Evolutionary conservation across 2,113 vertebrate genomes (phyloP).

Genomic region (Fulmarus glacialis): DNA sequence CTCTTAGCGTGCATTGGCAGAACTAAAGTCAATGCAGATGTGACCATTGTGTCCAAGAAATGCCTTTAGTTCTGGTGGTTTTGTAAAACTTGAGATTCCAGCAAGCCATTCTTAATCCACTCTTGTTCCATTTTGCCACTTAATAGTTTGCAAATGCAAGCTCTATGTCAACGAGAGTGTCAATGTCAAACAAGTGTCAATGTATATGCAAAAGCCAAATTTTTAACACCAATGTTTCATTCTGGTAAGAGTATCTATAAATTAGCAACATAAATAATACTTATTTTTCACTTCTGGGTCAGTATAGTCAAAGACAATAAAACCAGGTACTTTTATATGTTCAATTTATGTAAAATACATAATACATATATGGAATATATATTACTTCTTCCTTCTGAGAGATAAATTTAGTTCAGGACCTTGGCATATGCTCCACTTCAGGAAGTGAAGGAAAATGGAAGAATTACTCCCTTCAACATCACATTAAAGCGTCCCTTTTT

Average conservation of each 20-base stretch:
- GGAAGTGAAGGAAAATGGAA: conserved; percentile 13
- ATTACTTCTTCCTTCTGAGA: not conserved
- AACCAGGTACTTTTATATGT: not conserved
- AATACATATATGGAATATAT: not conserved
- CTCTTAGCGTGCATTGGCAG: not conserved
- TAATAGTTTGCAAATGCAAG: not conserved
- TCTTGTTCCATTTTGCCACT: not conserved
- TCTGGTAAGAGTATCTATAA: not conserved
- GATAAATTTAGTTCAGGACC: not conserved
- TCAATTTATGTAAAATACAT: not conserved
- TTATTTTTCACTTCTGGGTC: not conserved
- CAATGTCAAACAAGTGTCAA: not conserved
- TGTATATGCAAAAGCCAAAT: not conserved
- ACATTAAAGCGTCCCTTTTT: not conserved
- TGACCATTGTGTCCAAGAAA: not conserved
- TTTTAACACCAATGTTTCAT: not conserved
- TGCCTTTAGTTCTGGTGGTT: not conserved
- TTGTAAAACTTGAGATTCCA: not conserved
- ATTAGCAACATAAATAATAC: not conserved
- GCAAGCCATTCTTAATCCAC: not conserved
- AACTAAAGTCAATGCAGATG: not conserved
- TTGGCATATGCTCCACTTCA: not conserved
- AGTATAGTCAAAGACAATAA: not conserved
- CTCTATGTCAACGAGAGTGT: no score
- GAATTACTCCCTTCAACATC: not conserved